Evolutionary conservation across 1,140 invertebrate species (phyloP).

Genomic region (Eriosoma lanigerum): DNA sequence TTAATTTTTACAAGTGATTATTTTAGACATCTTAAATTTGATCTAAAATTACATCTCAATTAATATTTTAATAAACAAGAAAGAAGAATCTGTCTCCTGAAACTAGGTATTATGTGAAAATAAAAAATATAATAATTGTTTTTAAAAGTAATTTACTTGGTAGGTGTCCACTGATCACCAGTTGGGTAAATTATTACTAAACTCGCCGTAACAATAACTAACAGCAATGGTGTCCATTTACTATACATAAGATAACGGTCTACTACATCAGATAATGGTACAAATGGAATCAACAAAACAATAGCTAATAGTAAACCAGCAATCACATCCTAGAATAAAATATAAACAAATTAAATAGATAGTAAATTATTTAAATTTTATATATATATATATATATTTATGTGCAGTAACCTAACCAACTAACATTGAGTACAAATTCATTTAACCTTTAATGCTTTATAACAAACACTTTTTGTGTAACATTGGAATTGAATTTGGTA

Average conservation of each 20-base stretch:
- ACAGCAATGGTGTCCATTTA: constrained; percentile 66
- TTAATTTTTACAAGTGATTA: too few species aligned
- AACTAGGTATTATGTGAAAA: too few species aligned
- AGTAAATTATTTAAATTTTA: neutral
- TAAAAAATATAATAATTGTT: constrained; percentile 53
- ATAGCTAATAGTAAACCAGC: constrained; percentile 71
- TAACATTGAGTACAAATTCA: too few species aligned
- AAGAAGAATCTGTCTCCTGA: too few species aligned
- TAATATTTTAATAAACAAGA: too few species aligned
- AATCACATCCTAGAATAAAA: constrained; percentile 71
- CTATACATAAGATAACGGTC: constrained; percentile 74
- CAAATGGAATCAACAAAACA: constrained; percentile 68
- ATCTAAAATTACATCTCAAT: too few species aligned
- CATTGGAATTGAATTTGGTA: too few species aligned
- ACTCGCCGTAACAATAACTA: constrained; percentile 67
- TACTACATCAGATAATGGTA: constrained; percentile 72
- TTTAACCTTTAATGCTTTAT: too few species aligned
- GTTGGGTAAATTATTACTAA: constrained; percentile 73
- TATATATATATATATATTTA: neutral
- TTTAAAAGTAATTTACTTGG: constrained; percentile 62
- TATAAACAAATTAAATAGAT: constrained; percentile 50
- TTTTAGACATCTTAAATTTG: too few species aligned
- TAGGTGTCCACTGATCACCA: constrained; percentile 76
- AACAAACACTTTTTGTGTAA: too few species aligned
- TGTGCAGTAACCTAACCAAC: too few species aligned